A percentile compares a stretch with the other conserved stretches of the same genome.
phyloP scores from a whole-genome alignment of 2,888 invertebrate species.

The Platycheirus albimanus region DNA sequence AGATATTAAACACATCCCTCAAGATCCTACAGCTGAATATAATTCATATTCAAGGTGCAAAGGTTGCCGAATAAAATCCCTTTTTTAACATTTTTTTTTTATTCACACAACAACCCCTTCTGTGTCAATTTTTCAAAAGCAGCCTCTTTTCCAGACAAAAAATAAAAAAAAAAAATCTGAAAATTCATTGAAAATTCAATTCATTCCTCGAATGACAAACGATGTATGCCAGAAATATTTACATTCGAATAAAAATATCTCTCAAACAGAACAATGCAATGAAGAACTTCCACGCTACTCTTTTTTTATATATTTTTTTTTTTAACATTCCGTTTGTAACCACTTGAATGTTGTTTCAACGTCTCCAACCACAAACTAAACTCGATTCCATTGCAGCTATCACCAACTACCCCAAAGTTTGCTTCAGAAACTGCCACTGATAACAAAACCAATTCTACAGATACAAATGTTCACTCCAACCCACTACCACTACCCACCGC shows the following conservation, averaged over 20 bases:
- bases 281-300: constrained; percentile 31
- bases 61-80: constrained; percentile 7
- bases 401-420: constrained; percentile 37
- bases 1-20: constrained; percentile 3
- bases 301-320: constrained; percentile 5
- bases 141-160: constrained; percentile 4
- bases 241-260: constrained; percentile 67
- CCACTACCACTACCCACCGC: not conserved
- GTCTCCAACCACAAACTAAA: constrained; percentile 19
- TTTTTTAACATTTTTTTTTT: too few species aligned
- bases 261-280: constrained; percentile 53
- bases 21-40: not conserved
- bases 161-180: too few species aligned
- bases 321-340: constrained; percentile 41
- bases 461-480: constrained; percentile 4
- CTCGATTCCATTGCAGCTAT: constrained; percentile 47
- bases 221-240: constrained; percentile 59
- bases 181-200: constrained; percentile 63
- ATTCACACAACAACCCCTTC: not conserved
- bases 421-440: constrained; percentile 46
- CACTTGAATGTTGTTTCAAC: constrained; percentile 47
- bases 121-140: constrained; percentile 27
- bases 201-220: constrained; percentile 60
- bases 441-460: constrained; percentile 53
- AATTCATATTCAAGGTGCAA: constrained; percentile 11